Conservation (phyloP, 1,140 invertebrate species). For the Aphis craccivora region DNA sequence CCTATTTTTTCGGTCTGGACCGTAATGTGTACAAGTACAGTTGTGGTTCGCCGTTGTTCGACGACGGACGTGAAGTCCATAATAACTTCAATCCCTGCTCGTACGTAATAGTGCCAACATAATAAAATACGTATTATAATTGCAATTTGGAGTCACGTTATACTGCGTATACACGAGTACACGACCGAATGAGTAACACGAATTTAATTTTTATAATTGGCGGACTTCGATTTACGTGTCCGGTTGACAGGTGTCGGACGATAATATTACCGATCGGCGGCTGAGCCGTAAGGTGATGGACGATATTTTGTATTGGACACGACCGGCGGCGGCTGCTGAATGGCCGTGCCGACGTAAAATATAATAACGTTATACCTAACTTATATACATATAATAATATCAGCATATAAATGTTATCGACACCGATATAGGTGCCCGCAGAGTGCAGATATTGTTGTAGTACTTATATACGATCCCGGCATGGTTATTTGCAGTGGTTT, state of each 20-base stretch:
- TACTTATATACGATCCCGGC: no score
- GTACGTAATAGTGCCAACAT: not conserved
- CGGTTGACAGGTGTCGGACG: not conserved
- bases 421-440: not conserved
- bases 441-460: not conserved
- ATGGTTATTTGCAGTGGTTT: not conserved
- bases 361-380: not conserved
- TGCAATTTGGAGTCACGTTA: not conserved
- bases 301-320: not conserved
- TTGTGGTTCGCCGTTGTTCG: no score
- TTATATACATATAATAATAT: not conserved
- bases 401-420: not conserved
- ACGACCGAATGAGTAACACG: not conserved
- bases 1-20: not conserved
- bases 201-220: slow-evolving; percentile 3
- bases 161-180: not conserved
- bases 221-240: not conserved
- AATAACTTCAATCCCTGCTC: not conserved
- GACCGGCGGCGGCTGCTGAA: not conserved
- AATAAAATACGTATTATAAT: not conserved
- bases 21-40: not conserved
- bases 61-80: not conserved
- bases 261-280: not conserved
- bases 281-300: not conserved
- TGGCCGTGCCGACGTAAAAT: not conserved